Evolutionary conservation across 2,113 vertebrate species (phyloP), one percentile per base, ranked within the genome.

Genomic region (Cyprinus carpio): DNA sequence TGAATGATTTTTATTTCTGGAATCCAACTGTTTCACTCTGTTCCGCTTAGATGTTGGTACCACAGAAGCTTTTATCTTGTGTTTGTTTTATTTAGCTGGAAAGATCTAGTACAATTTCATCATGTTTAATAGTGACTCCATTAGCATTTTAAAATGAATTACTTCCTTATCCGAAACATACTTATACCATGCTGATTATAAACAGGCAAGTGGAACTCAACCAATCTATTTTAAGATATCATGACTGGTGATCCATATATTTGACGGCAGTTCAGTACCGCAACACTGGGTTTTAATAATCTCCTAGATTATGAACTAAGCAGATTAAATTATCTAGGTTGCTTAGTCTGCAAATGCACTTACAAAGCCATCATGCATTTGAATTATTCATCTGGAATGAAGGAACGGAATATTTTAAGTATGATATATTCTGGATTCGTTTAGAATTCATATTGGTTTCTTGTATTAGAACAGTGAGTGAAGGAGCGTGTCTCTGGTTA

Each of bases 351-450:
- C 84, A 69, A 83, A 56, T 77, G 40, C 46, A 65, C 85, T 37
- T 75, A 72, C 65, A 76, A 74, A 81, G 56, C 25, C 79, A 69
- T 60, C 67, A 83, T 83, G 64, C 71, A 51, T 58, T 81, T 88
- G 43, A 76, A 88, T 86, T 64, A 88, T 84, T 65, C 34, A 88
- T 82, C 67, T 20, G 65, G 27, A 77, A 75, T 58, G 72, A 84
- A 62, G 37, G 76, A 77, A 79, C 56, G 56, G 67, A 72, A 76
- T 77, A 84, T 86, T 88, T 88, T 82, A 76, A 84, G 46, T 69
- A 69, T 37, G 20, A 40, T 62, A 64, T 65, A 81, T 81, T 84
- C 62, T 62, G 51, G 13, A 62, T 80, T 51, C 7, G 58, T 82
- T 60, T 79, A 71, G 25, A 75, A 81, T 84, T 86, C 46, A 43